Evolutionary conservation across 2,113 vertebrate genomes (phyloP).

Genomic region (Atherinomorus stipes): DNA sequence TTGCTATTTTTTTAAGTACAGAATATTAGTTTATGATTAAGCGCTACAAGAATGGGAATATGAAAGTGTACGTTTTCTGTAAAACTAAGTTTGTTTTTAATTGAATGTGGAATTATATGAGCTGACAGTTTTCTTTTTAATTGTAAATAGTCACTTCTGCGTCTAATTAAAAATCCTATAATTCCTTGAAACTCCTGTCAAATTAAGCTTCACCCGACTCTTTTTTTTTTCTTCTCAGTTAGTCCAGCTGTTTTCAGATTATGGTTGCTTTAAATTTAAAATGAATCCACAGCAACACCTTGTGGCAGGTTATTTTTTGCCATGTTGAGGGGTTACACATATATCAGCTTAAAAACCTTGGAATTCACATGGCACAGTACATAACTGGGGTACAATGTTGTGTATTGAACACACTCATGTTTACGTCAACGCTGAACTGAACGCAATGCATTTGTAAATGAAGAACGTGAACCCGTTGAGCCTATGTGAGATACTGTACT

Average conservation of each 20-base stretch:
- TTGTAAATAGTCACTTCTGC: conserved; percentile 79
- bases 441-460: too few species aligned
- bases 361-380: neutral
- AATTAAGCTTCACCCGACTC: conserved; percentile 3
- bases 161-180: conserved; percentile 83
- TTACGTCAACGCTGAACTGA: too few species aligned
- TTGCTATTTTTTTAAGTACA: conserved; percentile 87
- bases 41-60: conserved; percentile 75
- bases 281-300: conserved; percentile 45
- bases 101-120: conserved; percentile 80
- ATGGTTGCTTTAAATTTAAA: neutral
- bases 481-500: too few species aligned
- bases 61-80: conserved; percentile 70
- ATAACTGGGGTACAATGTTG: too few species aligned
- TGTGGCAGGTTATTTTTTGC: conserved; percentile 14
- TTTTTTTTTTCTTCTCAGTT: neutral
- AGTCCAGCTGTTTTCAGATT: too few species aligned
- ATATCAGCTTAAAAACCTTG: neutral
- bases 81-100: conserved; percentile 73
- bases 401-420: too few species aligned
- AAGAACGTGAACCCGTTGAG: too few species aligned
- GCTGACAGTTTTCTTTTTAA: conserved; percentile 77
- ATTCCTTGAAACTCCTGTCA: conserved; percentile 46
- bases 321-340: neutral
- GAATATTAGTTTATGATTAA: conserved; percentile 79